Percentiles rank a stretch among this genome's conserved stretches.
Evolutionary conservation across 2,888 invertebrate genomes (phyloP).

Genomic region (Lypha dubia): DNA sequence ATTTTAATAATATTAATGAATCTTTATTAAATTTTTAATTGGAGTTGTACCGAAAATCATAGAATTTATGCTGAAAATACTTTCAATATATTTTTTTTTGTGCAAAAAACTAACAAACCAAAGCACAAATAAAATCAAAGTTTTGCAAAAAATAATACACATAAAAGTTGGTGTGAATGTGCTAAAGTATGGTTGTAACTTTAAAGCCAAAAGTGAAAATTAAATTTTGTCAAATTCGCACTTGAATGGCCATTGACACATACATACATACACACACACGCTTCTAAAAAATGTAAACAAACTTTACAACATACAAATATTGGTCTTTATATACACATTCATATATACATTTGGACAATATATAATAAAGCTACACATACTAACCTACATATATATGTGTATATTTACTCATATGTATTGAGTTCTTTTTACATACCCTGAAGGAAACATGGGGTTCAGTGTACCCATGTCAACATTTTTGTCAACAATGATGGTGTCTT

Average conservation of each 20-base stretch:
- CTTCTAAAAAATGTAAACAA: constrained; percentile 5
- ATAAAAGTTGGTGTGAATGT: not conserved
- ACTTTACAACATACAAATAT: constrained; percentile 15
- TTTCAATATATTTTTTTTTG: too few species aligned
- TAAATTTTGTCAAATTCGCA: constrained; percentile 66
- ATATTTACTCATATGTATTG: not conserved
- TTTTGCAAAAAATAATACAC: too few species aligned
- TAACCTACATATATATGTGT: not conserved
- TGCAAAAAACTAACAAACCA: not conserved
- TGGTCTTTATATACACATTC: not conserved
- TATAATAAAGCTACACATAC: not conserved
- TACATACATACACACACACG: constrained; percentile 37
- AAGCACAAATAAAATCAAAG: not conserved
- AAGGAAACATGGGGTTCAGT: too few species aligned
- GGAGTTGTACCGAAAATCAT: too few species aligned
- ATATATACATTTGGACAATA: not conserved
- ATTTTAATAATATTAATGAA: too few species aligned
- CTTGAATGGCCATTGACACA: constrained; percentile 65
- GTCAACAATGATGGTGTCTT: too few species aligned
- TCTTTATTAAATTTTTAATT: too few species aligned
- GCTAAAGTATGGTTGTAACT: constrained; percentile 23
- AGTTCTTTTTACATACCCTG: too few species aligned
- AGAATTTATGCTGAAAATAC: too few species aligned
- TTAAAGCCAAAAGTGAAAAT: constrained; percentile 67
- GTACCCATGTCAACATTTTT: too few species aligned